Evolutionary conservation across 2,888 invertebrate species (phyloP).

Genomic region (Coelopa pilipes): DNA sequence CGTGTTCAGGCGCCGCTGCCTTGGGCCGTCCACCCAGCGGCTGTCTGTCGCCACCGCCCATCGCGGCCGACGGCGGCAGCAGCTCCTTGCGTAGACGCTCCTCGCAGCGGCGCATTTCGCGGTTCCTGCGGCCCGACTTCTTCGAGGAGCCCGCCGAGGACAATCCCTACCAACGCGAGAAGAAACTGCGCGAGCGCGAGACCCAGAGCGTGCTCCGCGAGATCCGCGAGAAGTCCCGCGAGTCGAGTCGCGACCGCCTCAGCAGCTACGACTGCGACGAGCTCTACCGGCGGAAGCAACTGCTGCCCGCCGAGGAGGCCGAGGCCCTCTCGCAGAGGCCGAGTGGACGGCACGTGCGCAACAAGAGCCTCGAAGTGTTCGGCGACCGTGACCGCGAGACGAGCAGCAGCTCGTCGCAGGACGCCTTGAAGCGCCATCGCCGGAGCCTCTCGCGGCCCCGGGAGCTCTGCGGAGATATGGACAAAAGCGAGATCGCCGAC

Average conservation of each 20-base stretch:
- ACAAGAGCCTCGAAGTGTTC: conserved; percentile 63
- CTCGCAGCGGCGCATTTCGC: conserved; percentile 74
- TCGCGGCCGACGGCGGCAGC: conserved; percentile 47
- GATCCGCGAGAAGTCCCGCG: conserved; percentile 73
- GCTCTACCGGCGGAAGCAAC: conserved; percentile 50
- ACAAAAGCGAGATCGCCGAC: conserved; percentile 61
- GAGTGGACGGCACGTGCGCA: conserved; percentile 55
- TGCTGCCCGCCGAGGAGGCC: conserved; percentile 49
- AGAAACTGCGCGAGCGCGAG: conserved; percentile 75
- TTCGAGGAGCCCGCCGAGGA: conserved; percentile 75
- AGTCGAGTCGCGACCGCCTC: conserved; percentile 62
- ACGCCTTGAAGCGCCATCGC: conserved; percentile 45
- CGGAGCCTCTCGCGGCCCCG: conserved; percentile 55
- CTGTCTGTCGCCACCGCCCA: conserved; percentile 55
- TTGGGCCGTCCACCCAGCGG: conserved; percentile 61
- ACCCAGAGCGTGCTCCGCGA: conserved; percentile 76
- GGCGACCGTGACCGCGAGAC: conserved; percentile 43
- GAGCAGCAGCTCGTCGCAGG: conserved; percentile 25
- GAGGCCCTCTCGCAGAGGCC: conserved; percentile 30
- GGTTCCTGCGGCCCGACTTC: conserved; percentile 83
- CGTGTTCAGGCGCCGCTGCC: conserved; percentile 45
- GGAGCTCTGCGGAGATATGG: conserved; percentile 49
- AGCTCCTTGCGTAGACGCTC: conserved; percentile 61
- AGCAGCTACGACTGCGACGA: conserved; percentile 57
- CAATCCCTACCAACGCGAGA: conserved; percentile 71